Conservation (phyloP, 2,797 vertebrate species). For the Scleropages formosus region DNA sequence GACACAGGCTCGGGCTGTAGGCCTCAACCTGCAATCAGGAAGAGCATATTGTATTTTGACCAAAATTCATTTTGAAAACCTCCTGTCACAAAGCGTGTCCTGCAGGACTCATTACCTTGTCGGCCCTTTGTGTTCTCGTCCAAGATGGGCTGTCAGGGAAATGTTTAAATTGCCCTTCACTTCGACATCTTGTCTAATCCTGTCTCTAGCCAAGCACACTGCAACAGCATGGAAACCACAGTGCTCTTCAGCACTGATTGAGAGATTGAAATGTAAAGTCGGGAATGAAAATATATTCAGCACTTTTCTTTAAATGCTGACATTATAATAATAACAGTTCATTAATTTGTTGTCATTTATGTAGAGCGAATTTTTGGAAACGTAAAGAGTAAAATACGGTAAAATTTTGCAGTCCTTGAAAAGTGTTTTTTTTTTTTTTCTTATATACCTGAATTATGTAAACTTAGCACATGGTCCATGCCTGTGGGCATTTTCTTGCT, state of each 20-base stretch:
- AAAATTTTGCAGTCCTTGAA: neutral
- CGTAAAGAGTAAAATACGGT: neutral
- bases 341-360: neutral
- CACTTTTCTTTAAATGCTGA: neutral
- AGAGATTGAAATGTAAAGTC: neutral
- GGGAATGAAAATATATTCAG: neutral
- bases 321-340: too few relatives aligned
- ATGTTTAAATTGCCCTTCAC: slow-evolving; percentile 27
- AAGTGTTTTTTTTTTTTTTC: neutral
- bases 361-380: neutral
- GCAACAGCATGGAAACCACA: slow-evolving; percentile 19
- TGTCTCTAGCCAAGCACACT: neutral
- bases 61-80: slow-evolving; percentile 10
- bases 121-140: slow-evolving; percentile 18
- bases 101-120: slow-evolving; percentile 16
- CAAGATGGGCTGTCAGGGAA: slow-evolving; percentile 26
- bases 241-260: neutral
- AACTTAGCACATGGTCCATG: neutral
- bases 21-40: slow-evolving; percentile 8
- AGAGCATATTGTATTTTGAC: slow-evolving; percentile 16
- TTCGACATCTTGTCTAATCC: neutral
- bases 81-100: neutral
- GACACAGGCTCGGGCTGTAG: neutral
- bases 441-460: neutral
- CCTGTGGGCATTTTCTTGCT: neutral